These are phyloP conservation scores for Chrysina gloriosa DNA, from an alignment of 2,888 invertebrate species.

Conservation along the genomic window DNA sequence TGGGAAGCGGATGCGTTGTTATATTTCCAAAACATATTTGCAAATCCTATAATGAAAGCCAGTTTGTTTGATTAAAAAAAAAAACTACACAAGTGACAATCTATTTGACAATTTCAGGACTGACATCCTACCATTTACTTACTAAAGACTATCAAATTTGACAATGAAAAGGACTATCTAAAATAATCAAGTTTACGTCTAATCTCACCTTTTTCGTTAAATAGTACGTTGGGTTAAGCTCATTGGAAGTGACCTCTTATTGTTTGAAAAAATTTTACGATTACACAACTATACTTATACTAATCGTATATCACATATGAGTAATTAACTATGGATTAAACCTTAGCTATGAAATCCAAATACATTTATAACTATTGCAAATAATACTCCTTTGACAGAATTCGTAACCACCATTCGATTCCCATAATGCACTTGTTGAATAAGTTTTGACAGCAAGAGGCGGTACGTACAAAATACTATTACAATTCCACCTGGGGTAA, in stretches of 20 bases:
- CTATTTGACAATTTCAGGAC: slow-evolving; percentile 43
- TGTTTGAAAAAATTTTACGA: slow-evolving; percentile 52
- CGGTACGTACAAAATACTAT: not conserved
- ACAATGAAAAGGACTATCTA: slow-evolving; percentile 20
- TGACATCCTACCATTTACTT: slow-evolving; percentile 40
- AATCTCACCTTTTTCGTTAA: slow-evolving; percentile 50
- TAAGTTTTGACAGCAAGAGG: slow-evolving; percentile 25
- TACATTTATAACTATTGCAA: slow-evolving; percentile 51
- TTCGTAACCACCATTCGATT: slow-evolving; percentile 60
- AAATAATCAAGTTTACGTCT: not conserved
- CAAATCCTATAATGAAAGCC: slow-evolving; percentile 55
- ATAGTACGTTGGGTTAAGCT: slow-evolving; percentile 63
- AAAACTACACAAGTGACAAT: slow-evolving; percentile 41
- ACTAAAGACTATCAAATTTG: slow-evolving; percentile 23
- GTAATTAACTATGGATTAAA: slow-evolving; percentile 54
- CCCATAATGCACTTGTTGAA: slow-evolving; percentile 64
- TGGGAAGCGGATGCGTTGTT: slow-evolving; percentile 79
- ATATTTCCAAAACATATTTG: slow-evolving; percentile 85
- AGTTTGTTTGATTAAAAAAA: slow-evolving; percentile 45
- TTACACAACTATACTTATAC: slow-evolving; percentile 52
- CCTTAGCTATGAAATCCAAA: slow-evolving; percentile 49
- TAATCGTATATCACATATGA: slow-evolving; percentile 61
- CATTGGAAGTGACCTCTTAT: slow-evolving; percentile 63
- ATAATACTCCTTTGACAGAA: slow-evolving; percentile 56
- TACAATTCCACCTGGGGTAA: not conserved